Conservation (phyloP, 2,888 invertebrate genomes). For the Cotesia congregata region DNA sequence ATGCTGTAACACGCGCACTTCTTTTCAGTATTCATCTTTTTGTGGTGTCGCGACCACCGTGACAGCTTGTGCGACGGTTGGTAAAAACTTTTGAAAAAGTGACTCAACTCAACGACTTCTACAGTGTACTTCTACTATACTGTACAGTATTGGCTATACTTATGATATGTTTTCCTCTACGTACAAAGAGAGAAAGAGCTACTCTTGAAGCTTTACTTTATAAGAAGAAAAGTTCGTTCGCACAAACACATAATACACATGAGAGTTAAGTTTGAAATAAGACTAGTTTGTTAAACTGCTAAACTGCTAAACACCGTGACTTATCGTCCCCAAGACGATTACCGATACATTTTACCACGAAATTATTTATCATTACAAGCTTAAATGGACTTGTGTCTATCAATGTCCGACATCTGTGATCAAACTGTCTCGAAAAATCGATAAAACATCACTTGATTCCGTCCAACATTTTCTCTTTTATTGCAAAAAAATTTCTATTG, state of each 20-base stretch:
- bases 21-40: constrained; percentile 16
- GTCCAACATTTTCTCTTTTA: constrained; percentile 2
- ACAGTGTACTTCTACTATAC: background rate
- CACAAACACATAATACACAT: background rate
- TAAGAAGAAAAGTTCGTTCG: constrained; percentile 6
- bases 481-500: constrained; percentile 26
- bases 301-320: constrained; percentile 29
- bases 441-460: background rate
- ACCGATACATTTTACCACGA: constrained; percentile 47
- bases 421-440: constrained; percentile 12
- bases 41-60: constrained; percentile 19
- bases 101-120: background rate
- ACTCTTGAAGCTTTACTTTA: background rate
- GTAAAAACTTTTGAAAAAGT: constrained; percentile 15
- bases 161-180: no score
- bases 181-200: no score
- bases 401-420: constrained; percentile 17
- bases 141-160: no score
- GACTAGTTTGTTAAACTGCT: background rate
- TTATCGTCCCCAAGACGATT: constrained; percentile 50
- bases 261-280: constrained; percentile 1
- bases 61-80: constrained; percentile 4
- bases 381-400: constrained; percentile 28
- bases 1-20: background rate
- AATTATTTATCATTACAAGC: constrained; percentile 39